Evolutionary conservation across 2,888 invertebrate genomes (phyloP).

Genomic region (Watsonalla cultraria): DNA sequence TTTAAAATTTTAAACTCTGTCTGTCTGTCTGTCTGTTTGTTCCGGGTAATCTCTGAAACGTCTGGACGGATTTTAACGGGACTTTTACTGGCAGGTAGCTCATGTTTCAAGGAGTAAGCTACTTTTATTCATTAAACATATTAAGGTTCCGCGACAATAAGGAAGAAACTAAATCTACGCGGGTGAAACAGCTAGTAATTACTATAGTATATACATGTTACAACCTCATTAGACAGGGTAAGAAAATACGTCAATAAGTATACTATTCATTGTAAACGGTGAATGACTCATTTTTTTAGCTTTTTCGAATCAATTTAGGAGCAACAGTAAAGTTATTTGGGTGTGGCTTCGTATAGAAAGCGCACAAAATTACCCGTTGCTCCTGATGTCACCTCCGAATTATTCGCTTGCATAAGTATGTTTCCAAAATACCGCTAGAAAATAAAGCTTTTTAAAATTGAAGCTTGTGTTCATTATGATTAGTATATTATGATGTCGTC

Average conservation of each 20-base stretch:
- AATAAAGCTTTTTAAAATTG: not conserved
- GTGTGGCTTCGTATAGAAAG: not conserved
- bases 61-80: too few species aligned
- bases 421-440: not conserved
- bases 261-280: not conserved
- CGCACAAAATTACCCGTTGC: not conserved
- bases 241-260: not conserved
- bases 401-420: not conserved
- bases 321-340: not conserved
- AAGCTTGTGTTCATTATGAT: constrained; percentile 3
- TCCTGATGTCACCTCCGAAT: not conserved
- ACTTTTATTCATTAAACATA: too few species aligned
- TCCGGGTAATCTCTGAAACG: too few species aligned
- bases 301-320: not conserved
- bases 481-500: constrained; percentile 1
- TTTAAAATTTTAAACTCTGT: too few species aligned
- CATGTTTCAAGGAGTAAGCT: too few species aligned
- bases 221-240: not conserved
- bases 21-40: too few species aligned
- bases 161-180: too few species aligned
- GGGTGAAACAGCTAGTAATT: too few species aligned
- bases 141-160: too few species aligned
- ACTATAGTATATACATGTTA: not conserved
- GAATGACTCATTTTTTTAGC: not conserved
- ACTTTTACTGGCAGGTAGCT: too few species aligned